These are phyloP conservation scores for Scatophagus argus DNA, from an alignment of 2,113 vertebrate genomes.

Conservation along the genomic window DNA sequence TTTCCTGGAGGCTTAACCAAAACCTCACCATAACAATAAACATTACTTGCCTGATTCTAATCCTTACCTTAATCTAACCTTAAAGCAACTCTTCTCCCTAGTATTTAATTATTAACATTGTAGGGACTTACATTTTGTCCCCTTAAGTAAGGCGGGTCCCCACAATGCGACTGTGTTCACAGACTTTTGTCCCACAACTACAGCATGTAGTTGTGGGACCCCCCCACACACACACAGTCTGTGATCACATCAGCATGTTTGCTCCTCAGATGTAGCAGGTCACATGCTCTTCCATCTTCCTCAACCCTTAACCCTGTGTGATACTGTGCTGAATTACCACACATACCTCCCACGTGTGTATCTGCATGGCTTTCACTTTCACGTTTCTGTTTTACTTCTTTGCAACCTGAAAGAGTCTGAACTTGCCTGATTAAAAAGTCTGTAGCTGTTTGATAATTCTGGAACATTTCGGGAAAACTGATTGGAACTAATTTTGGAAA, in stretches of 20 bases:
- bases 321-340: neutral
- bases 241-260: constrained; percentile 50
- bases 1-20: no score
- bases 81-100: no score
- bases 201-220: no score
- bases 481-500: neutral
- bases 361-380: neutral
- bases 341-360: neutral
- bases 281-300: constrained; percentile 32
- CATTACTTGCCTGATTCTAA: no score
- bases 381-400: neutral
- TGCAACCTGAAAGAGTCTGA: neutral
- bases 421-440: neutral
- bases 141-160: no score
- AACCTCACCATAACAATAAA: no score
- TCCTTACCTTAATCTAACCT: no score
- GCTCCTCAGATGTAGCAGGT: constrained; percentile 17
- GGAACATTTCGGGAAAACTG: constrained; percentile 1
- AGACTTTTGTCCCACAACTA: no score
- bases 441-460: neutral
- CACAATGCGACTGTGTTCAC: no score
- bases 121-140: no score
- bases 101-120: no score
- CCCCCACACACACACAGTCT: constrained; percentile 22
- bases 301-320: constrained; percentile 14